Conservation (phyloP, 2,113 vertebrate species). For the Mesembrinibis cayennensis region DNA sequence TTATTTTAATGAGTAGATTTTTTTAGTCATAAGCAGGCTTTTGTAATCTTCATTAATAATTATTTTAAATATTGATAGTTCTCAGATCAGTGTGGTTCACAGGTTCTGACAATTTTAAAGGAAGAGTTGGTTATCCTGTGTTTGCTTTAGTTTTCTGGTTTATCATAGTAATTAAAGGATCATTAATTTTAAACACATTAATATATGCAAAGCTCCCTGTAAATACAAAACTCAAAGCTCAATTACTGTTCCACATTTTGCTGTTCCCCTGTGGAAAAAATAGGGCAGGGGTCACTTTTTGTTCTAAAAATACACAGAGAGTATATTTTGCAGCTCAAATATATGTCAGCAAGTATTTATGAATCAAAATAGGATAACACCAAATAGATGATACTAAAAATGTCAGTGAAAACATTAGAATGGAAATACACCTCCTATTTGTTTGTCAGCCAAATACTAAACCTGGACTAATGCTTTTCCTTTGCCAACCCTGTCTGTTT, state of each 20-base stretch:
- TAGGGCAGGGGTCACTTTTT: slow-evolving; percentile 7
- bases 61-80: neutral
- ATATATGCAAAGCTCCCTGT: neutral
- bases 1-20: neutral
- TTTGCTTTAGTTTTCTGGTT: neutral
- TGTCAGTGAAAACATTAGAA: neutral
- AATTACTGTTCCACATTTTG: neutral
- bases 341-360: slow-evolving; percentile 49
- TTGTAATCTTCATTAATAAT: neutral
- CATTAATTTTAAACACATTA: neutral
- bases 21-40: neutral
- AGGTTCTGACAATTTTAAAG: neutral
- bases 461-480: slow-evolving; percentile 5
- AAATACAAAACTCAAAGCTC: neutral
- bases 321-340: slow-evolving; percentile 31
- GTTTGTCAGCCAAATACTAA: slow-evolving; percentile 23
- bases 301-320: slow-evolving; percentile 57
- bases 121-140: neutral
- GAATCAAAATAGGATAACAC: slow-evolving; percentile 1
- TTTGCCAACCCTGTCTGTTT: neutral
- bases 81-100: neutral
- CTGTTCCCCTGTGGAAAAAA: neutral
- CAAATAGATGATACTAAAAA: slow-evolving; percentile 17
- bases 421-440: slow-evolving; percentile 27
- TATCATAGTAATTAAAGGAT: neutral